Conservation (phyloP, 1,140 invertebrate genomes). For the Drosophila rhopaloa region DNA sequence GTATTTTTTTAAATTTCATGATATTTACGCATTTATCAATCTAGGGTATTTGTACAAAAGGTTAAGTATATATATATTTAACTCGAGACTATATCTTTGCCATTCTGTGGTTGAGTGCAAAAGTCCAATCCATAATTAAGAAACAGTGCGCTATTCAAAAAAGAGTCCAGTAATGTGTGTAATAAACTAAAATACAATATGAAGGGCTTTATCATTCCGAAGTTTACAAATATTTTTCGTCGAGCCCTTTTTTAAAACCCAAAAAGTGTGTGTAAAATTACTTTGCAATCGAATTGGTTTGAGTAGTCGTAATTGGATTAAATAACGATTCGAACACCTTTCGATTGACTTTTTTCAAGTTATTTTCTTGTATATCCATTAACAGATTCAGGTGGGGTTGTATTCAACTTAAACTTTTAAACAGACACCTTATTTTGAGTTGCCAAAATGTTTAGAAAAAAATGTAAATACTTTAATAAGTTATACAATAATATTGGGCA, state of each 20-base stretch:
- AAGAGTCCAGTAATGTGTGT: constrained; percentile 2
- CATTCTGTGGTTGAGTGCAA: constrained; percentile 34
- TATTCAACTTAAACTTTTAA: too few relatives aligned
- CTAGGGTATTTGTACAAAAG: constrained; percentile 18
- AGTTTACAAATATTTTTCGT: not conserved
- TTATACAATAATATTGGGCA: too few relatives aligned
- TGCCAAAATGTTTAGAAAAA: too few relatives aligned
- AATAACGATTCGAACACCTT: too few relatives aligned
- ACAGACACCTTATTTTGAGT: too few relatives aligned
- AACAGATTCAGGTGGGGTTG: too few relatives aligned
- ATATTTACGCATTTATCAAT: constrained; percentile 9
- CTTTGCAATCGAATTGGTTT: too few relatives aligned
- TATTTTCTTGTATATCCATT: too few relatives aligned
- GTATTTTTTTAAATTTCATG: constrained; percentile 2
- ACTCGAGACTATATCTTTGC: constrained; percentile 23
- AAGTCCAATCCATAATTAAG: constrained; percentile 35
- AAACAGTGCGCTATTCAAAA: constrained; percentile 34
- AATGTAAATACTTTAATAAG: too few relatives aligned
- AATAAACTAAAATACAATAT: constrained; percentile 20
- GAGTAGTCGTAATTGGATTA: too few relatives aligned
- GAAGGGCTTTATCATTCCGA: constrained; percentile 7
- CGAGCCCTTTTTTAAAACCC: not conserved
- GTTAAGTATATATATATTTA: constrained; percentile 30
- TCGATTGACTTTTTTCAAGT: too few relatives aligned
- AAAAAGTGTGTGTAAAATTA: too few relatives aligned